Evolutionary conservation across 1,140 invertebrate species (phyloP).

Genomic region (Euschistus heros): DNA sequence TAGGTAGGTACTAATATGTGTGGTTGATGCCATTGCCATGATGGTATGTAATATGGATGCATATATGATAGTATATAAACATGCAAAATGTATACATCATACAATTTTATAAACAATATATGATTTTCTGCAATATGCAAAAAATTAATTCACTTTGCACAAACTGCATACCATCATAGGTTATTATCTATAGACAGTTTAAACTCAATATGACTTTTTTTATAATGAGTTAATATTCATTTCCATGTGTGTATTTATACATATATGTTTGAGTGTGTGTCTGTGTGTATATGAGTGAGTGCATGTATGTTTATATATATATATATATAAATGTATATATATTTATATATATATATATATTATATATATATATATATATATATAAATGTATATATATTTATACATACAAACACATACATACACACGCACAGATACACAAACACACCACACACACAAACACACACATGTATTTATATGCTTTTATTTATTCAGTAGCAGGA

Average conservation of each 20-base stretch:
- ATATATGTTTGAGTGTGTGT: too few species aligned
- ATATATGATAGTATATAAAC: background rate
- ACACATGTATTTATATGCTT: too few species aligned
- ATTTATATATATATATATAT: background rate
- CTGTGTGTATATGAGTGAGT: background rate
- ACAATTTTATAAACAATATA: too few species aligned
- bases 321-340: background rate
- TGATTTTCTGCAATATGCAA: conserved; percentile 5
- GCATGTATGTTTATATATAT: background rate
- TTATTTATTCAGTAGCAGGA: too few species aligned
- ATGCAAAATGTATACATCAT: background rate
- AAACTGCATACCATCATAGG: background rate
- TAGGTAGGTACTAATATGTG: background rate
- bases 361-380: conserved; percentile 1
- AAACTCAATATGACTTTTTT: too few species aligned
- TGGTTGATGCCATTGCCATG: background rate
- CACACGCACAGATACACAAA: too few species aligned
- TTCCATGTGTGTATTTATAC: too few species aligned
- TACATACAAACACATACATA: background rate
- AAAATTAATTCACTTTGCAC: background rate
- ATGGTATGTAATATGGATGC: conserved; percentile 4
- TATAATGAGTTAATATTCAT: too few species aligned
- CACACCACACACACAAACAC: too few species aligned
- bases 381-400: background rate
- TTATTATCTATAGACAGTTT: background rate